These are phyloP conservation scores for Tuberolachnus salignus DNA, from an alignment of 2,888 invertebrate genomes.

Conservation along the genomic window DNA sequence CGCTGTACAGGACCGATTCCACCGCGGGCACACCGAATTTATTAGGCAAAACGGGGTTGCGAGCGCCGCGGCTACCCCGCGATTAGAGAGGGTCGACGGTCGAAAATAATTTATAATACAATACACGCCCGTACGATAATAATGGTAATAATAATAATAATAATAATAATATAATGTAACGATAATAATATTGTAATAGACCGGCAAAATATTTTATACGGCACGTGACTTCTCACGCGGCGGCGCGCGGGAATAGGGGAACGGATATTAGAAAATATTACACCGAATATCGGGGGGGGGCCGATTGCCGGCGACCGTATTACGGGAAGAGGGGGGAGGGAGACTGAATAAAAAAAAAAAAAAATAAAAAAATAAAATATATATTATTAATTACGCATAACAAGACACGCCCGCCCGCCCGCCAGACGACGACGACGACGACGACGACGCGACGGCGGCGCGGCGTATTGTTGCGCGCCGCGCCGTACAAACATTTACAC, in stretches of 20 bases:
- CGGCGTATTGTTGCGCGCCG: conserved; percentile 30
- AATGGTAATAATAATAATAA: no score
- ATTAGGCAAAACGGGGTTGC: no score
- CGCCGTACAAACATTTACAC: conserved; percentile 39
- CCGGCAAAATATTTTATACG: background rate
- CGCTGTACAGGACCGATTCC: no score
- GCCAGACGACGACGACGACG: no score
- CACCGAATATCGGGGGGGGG: conserved; percentile 1
- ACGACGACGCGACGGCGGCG: conserved; percentile 29
- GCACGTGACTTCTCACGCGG: conserved; percentile 45
- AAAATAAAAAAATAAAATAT: no score
- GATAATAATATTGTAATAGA: background rate
- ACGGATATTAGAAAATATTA: background rate
- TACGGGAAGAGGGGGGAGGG: no score
- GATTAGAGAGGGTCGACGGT: no score
- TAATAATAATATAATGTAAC: background rate
- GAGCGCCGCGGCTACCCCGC: no score
- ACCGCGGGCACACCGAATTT: no score
- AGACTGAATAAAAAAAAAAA: no score
- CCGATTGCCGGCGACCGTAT: conserved; percentile 7
- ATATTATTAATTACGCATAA: conserved; percentile 48
- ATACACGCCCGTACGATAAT: no score
- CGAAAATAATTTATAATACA: no score
- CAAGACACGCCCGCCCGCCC: conserved; percentile 52
- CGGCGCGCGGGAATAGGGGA: conserved; percentile 4